A percentile compares a stretch with the other conserved stretches of the same genome.
Conservation (phyloP, 2,888 invertebrate genomes). For the Sericinus montela region DNA sequence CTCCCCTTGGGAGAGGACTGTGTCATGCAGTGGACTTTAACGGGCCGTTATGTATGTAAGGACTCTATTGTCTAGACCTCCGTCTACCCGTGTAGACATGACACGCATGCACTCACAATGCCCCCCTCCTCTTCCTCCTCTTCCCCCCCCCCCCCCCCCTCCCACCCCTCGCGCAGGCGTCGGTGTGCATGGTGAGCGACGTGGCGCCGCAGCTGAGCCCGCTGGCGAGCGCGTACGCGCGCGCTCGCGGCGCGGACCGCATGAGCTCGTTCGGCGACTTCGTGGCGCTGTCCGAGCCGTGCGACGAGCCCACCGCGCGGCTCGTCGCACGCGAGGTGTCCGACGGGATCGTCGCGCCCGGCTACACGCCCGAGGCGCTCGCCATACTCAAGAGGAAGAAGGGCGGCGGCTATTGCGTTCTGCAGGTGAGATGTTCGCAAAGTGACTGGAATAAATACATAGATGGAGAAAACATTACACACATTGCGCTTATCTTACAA, state of each 20-base stretch:
- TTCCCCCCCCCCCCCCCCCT: too few relatives aligned
- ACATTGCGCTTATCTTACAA: too few relatives aligned
- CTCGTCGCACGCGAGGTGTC: slow-evolving; percentile 97
- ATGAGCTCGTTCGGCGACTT: slow-evolving; percentile 99
- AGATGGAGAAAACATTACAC: too few relatives aligned
- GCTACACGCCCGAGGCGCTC: slow-evolving; percentile 90
- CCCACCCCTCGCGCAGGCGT: too few relatives aligned
- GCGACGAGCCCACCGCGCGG: slow-evolving; percentile 93
- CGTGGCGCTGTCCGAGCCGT: slow-evolving; percentile 93
- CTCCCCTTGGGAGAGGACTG: too few relatives aligned
- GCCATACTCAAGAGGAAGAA: slow-evolving; percentile 96
- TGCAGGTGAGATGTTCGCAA: slow-evolving; percentile 77
- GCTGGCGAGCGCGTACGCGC: slow-evolving; percentile 93
- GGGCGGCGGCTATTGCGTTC: slow-evolving; percentile 92
- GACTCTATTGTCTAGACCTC: too few relatives aligned
- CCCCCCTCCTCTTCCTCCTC: too few relatives aligned
- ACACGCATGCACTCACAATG: too few relatives aligned
- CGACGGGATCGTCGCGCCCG: slow-evolving; percentile 98
- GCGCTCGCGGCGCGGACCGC: slow-evolving; percentile 97
- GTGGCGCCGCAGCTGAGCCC: slow-evolving; percentile 86
- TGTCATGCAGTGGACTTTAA: too few relatives aligned
- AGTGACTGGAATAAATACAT: too few relatives aligned
- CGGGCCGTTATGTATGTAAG: too few relatives aligned
- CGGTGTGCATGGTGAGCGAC: slow-evolving; percentile 96
- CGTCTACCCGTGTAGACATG: too few relatives aligned